Conservation (phyloP, 2,113 vertebrate species). For the Lophochroa leadbeateri region DNA sequence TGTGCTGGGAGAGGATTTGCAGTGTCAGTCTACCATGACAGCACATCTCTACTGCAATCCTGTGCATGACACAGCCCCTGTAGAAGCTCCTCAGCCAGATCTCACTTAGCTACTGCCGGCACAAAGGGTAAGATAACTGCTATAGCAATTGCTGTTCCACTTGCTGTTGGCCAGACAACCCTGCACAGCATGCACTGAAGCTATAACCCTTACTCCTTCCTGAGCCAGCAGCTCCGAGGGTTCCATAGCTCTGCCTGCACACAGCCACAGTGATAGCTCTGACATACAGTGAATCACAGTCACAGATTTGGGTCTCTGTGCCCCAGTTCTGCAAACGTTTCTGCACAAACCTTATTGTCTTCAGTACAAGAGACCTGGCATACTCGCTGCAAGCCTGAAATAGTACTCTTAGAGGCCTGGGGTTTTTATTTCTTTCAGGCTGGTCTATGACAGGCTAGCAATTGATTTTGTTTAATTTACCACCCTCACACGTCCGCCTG, state of each 20-base stretch:
- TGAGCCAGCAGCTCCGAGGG: neutral
- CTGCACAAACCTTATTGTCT: neutral
- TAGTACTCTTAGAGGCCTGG: neutral
- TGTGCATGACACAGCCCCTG: neutral
- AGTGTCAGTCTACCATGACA: neutral
- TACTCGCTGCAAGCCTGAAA: neutral
- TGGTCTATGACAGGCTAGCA: neutral
- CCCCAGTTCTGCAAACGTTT: neutral
- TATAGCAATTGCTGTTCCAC: neutral
- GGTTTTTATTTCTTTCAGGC: neutral
- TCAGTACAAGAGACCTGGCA: neutral
- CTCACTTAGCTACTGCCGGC: accelerated
- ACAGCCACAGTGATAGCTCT: neutral
- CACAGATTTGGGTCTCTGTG: neutral
- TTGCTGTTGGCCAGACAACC: neutral
- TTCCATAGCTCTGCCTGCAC: neutral
- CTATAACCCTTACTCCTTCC: neutral
- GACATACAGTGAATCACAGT: neutral
- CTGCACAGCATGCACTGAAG: neutral
- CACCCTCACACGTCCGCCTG: accelerated
- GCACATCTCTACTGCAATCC: accelerated
- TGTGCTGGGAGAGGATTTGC: neutral
- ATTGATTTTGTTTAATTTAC: neutral
- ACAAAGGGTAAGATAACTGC: neutral
- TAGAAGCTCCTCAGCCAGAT: neutral